Base-by-base conservation (phyloP, 2,113 vertebrate genomes). In the Solea solea region DNA sequence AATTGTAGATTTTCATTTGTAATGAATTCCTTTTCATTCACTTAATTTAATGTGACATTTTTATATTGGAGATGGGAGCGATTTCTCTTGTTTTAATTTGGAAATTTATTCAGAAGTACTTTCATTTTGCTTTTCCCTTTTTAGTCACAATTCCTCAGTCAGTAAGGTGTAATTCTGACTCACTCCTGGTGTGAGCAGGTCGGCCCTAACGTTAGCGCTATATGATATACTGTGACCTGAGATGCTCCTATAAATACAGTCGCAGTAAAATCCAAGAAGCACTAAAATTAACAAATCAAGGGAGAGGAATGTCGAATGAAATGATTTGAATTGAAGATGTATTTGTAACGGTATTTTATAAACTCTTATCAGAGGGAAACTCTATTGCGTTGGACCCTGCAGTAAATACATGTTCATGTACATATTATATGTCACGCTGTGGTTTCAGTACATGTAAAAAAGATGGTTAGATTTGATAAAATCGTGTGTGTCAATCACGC, bases 191-290 rank as follows among this genome's bases (percentile, higher is more conserved):
- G 79, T 81, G 81, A 75, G 79, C 16, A 50, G 65, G 74, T 72
- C 62, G 57, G 58, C 63, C 69, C 81, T 87, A 81, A 90, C 80
- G 91, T 88, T 86, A 85, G 90, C 87, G 86, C 69, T 81, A 85
- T 81, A 84, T 89, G 81, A 86, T 90, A 82, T 59, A 69, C 72
- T 69, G 65, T 84, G 85, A 86, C 84, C 81, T 62, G 68, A 90
- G 59, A 77, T 39, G 41, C 69, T 44, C 66, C 69, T 55, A 77
- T 75, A 84, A 75, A 78, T 28, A 75, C 77, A 86, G 77, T 67
- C 57, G 62, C 67, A 77, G 54, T 74, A 76, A 85, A 86, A 74
- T 52, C 64, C 67, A 65, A 28, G 11, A 54, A 58, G 69, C 45
- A 34, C n/a, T 56, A 16, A 28, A 12, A 45, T 62, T 45, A 59